Evolutionary conservation across 2,797 vertebrate genomes (phyloP).

Genomic region (Pseudotriccus pelzelni): DNA sequence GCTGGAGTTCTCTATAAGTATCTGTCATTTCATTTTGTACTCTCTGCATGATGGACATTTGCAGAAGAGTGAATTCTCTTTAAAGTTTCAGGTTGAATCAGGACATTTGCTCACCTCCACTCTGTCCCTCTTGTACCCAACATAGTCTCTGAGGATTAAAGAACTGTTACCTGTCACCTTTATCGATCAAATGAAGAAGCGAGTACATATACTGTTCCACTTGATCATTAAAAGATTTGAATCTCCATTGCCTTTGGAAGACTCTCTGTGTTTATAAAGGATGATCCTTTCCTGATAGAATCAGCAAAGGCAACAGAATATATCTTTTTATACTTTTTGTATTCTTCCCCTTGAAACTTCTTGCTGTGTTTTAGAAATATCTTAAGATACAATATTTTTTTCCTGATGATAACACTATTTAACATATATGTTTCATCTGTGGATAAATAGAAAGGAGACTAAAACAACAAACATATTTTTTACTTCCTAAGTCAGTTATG

Average conservation of each 20-base stretch:
- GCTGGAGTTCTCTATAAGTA: background rate
- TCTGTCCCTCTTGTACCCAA: background rate
- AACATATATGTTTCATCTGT: background rate
- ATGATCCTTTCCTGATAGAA: background rate
- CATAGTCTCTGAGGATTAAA: conserved; percentile 29
- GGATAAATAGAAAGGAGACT: background rate
- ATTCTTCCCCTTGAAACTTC: background rate
- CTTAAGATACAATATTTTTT: background rate
- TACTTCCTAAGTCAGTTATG: background rate
- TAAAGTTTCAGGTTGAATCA: conserved; percentile 11
- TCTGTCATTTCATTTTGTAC: conserved; percentile 28
- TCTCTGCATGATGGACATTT: conserved; percentile 3
- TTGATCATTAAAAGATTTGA: conserved; percentile 43
- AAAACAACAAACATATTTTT: background rate
- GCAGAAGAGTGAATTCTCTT: conserved; percentile 8
- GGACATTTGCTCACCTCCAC: background rate
- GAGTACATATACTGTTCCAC: background rate
- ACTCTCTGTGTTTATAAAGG: background rate
- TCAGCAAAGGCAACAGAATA: background rate
- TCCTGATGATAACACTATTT: background rate
- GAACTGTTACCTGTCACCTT: conserved; percentile 33
- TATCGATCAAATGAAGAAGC: conserved; percentile 44
- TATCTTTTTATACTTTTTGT: background rate
- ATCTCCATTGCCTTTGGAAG: background rate
- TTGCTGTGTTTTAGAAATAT: background rate